A percentile compares a stretch with the other conserved stretches of the same genome.
These are phyloP conservation scores for Poeciliopsis presidionis DNA, from an alignment of 2,797 vertebrate species.

Conservation along the genomic window DNA sequence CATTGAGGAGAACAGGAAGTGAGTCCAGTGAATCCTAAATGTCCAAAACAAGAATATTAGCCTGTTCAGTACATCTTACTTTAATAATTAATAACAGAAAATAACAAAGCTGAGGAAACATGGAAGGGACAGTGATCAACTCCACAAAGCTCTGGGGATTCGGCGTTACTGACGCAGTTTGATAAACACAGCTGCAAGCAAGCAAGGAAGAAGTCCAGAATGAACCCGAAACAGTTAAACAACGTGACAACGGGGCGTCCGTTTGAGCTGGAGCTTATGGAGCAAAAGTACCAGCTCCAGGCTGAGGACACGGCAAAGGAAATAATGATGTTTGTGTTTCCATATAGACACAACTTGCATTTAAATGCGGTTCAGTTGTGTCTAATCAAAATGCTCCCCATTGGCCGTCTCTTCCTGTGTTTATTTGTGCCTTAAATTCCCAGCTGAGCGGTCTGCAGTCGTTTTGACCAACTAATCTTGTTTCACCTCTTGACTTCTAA, in stretches of 20 bases:
- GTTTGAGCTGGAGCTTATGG: neutral
- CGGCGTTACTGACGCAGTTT: slow-evolving; percentile 27
- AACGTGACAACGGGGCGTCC: slow-evolving; percentile 22
- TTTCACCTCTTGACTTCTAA: slow-evolving; percentile 18
- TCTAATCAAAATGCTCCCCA: slow-evolving; percentile 63
- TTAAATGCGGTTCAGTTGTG: slow-evolving; percentile 51
- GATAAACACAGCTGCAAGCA: slow-evolving; percentile 51
- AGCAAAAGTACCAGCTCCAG: slow-evolving; percentile 15
- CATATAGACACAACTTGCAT: slow-evolving; percentile 58
- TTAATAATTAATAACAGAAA: slow-evolving; percentile 22
- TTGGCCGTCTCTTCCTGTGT: slow-evolving; percentile 74
- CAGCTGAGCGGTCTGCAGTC: slow-evolving; percentile 44
- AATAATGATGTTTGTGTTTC: slow-evolving; percentile 73
- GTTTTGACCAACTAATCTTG: slow-evolving; percentile 48
- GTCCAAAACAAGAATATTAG: neutral
- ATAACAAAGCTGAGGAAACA: slow-evolving; percentile 15
- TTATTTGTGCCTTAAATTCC: slow-evolving; percentile 73
- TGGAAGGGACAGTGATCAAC: slow-evolving; percentile 16
- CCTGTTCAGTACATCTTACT: slow-evolving; percentile 23
- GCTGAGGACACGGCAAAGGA: slow-evolving; percentile 37
- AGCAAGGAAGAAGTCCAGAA: slow-evolving; percentile 30
- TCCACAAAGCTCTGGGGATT: slow-evolving; percentile 21
- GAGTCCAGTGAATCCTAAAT: neutral
- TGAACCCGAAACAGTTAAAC: slow-evolving; percentile 35
- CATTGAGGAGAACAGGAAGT: neutral